A percentile compares a stretch with the other conserved stretches of the same genome.
These are phyloP conservation scores for Cochlearius cochlearius DNA, from an alignment of 2,113 vertebrate species.

Conservation along the genomic window DNA sequence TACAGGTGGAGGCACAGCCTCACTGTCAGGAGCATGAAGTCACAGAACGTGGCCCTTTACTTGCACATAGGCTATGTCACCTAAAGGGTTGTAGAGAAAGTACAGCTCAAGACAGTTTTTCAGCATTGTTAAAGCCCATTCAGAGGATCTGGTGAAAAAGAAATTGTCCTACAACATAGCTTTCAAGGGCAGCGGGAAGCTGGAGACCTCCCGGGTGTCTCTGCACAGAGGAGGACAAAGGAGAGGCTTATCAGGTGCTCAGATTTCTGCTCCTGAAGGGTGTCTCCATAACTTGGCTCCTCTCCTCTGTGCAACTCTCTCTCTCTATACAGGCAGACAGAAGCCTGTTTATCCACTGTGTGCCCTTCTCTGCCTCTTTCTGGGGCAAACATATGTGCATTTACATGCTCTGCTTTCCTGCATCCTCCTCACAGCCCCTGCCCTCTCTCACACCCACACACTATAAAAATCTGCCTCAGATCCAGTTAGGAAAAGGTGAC, in stretches of 20 bases:
- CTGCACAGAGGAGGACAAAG: background rate
- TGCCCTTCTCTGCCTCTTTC: background rate
- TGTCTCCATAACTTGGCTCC: background rate
- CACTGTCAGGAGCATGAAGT: background rate
- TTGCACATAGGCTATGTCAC: fast-evolving
- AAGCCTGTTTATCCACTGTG: background rate
- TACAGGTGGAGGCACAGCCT: background rate
- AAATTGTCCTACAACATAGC: background rate
- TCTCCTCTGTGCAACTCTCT: background rate
- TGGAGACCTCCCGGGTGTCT: background rate
- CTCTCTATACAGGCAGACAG: background rate
- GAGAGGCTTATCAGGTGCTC: background rate
- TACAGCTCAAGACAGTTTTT: background rate
- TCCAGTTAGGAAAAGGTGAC: slow-evolving; percentile 63
- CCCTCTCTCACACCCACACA: slow-evolving; percentile 19
- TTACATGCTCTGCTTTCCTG: slow-evolving; percentile 30
- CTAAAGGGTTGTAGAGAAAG: background rate
- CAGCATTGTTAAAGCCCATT: background rate
- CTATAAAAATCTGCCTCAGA: slow-evolving; percentile 21
- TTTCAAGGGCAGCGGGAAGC: background rate
- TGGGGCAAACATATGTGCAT: slow-evolving; percentile 3
- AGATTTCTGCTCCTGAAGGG: background rate
- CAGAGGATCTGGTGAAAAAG: background rate
- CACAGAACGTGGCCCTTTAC: background rate
- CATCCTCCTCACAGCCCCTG: slow-evolving; percentile 17